These are phyloP conservation scores for Microtus oregoni DNA, from an alignment of 2,113 vertebrate species.

Conservation along the genomic window DNA sequence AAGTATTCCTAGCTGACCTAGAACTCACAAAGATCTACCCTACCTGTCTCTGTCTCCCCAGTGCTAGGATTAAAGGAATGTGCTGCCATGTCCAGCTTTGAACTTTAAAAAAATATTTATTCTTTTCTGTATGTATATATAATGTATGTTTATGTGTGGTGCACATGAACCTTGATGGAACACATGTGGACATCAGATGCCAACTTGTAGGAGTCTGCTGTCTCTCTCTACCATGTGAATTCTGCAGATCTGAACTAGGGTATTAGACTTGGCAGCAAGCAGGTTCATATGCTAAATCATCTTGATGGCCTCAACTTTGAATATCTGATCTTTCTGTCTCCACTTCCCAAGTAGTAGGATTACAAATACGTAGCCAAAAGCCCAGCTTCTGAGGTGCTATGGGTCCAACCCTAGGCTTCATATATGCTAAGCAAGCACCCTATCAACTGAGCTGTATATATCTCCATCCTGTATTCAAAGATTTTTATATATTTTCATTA, in stretches of 20 bases:
- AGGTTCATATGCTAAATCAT: not conserved
- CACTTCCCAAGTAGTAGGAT: not conserved
- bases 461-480: not conserved
- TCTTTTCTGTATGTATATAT: not conserved
- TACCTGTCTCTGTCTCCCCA: not conserved
- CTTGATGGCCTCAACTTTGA: not conserved
- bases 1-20: not conserved
- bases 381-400: not conserved
- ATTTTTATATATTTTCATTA: not conserved
- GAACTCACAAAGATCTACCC: not conserved
- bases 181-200: not conserved
- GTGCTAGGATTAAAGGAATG: not conserved
- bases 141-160: not conserved
- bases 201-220: no score
- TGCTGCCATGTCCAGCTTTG: not conserved
- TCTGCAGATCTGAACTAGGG: not conserved
- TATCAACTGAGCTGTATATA: not conserved
- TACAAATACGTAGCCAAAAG: not conserved
- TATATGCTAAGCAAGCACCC: not conserved
- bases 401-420: not conserved
- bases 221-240: not conserved
- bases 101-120: not conserved
- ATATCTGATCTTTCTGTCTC: not conserved
- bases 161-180: not conserved
- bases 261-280: not conserved